phyloP scores from a whole-genome alignment of 2,797 vertebrate genomes.

The Rhinatrema bivittatum region DNA sequence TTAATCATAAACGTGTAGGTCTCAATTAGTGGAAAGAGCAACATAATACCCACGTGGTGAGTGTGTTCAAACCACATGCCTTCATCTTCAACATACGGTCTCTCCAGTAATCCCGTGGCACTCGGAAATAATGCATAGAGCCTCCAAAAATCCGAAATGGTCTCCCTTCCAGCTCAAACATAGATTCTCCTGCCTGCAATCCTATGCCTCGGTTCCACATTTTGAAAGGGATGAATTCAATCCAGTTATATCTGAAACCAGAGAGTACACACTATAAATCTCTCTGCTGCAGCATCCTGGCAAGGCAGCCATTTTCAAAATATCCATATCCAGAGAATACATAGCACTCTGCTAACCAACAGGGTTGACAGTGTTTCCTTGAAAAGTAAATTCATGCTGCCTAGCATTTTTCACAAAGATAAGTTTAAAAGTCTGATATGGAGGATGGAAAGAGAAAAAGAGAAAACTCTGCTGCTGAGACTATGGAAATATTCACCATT shows the following conservation, averaged over 20 bases:
- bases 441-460: too few relatives aligned
- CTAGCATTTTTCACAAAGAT: too few relatives aligned
- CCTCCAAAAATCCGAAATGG: conserved; percentile 75
- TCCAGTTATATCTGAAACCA: conserved; percentile 43
- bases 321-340: too few relatives aligned
- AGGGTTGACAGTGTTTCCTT: too few relatives aligned
- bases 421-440: too few relatives aligned
- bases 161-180: conserved; percentile 73
- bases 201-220: conserved; percentile 60
- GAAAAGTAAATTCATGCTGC: too few relatives aligned
- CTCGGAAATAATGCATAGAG: conserved; percentile 85
- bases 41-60: conserved; percentile 70
- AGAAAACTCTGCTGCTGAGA: too few relatives aligned
- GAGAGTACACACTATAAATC: accelerated
- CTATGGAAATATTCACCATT: too few relatives aligned
- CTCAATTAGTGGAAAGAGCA: accelerated
- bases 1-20: too few relatives aligned
- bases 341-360: too few relatives aligned
- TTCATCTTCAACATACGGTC: conserved; percentile 87
- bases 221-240: conserved; percentile 26
- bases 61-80: conserved; percentile 86
- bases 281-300: too few relatives aligned
- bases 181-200: conserved; percentile 51
- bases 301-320: too few relatives aligned
- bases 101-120: conserved; percentile 81